Evolutionary conservation across 2,113 vertebrate species (phyloP), one percentile per base, ranked within the genome.

Genomic region (Lepus europaeus): DNA sequence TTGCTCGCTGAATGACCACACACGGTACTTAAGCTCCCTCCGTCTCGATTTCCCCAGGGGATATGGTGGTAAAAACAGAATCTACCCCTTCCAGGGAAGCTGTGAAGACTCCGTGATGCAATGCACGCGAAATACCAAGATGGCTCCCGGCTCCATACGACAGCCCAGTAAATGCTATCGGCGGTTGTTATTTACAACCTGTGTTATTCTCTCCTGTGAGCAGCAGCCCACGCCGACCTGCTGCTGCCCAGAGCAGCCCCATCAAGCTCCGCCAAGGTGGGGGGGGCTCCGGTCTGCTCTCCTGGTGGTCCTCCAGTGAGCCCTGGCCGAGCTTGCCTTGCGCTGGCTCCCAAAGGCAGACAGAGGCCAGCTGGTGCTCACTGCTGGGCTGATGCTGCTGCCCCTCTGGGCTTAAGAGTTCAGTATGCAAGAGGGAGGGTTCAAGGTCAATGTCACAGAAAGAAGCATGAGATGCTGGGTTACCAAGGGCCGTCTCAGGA

Each of bases 1-100:
- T 74, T 64, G 6, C 45, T 5, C 25, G 31, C 5, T 39, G 6
- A 61, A 25, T 63, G 77, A 64, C 27, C 64, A 29, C 31, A 53
- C 64, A 33, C 61, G 39, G 63, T 17, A 39, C 9, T 33, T 49
- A 14, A 4, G 9, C 53, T 69, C 33, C 56, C 56, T 23, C 3
- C 66, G 31, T 16, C 66, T 81, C 53, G 59, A n/a, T 39, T 80
- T 88, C 77, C 51, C 31, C 19, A 69, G 63, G 11, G 53, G 51
- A 94, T 78, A 82, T 61, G 23, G 45, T 51, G 74, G 68, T 72
- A 63, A 86, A 85, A 16, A 74, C 19, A 81, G 68, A 83, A 88
- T 79, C 45, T 51, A 36, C 85, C 51, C 31, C 31, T 31, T 77
- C 51, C 20, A 77, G 45, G 79, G 59, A 74, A 56, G 29, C 5